Conservation (phyloP, 2,888 invertebrate species). For the Aquatica leii region DNA sequence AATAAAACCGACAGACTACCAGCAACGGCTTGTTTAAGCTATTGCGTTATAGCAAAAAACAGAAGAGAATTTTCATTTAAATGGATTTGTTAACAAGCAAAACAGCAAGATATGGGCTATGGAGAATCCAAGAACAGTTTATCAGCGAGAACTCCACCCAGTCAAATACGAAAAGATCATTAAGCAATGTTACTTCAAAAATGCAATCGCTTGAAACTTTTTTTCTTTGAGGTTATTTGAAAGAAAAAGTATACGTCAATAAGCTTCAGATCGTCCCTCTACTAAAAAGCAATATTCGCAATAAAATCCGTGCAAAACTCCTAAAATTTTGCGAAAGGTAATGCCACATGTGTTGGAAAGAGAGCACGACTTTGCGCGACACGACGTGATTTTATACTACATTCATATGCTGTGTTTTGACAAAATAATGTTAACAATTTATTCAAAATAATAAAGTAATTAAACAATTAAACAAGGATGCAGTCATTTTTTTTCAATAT, state of each 20-base stretch:
- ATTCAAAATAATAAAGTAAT: too few species aligned
- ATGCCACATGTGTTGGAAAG: conserved; percentile 18
- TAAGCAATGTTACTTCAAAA: conserved; percentile 10
- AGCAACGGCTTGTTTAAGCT: conserved; percentile 21
- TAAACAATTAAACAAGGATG: too few species aligned
- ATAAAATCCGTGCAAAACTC: conserved; percentile 16
- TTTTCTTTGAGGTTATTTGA: neutral
- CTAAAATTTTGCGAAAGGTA: conserved; percentile 16
- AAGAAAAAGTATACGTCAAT: too few species aligned
- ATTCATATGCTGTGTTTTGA: neutral
- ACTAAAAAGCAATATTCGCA: conserved; percentile 18
- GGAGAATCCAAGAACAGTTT: conserved; percentile 30
- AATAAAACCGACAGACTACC: conserved; percentile 23
- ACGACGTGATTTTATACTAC: conserved; percentile 16
- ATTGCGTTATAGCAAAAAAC: neutral
- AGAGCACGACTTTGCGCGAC: conserved; percentile 10
- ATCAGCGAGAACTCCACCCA: conserved; percentile 30
- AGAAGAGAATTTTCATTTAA: conserved; percentile 26
- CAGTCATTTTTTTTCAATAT: too few species aligned
- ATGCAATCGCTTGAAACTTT: neutral
- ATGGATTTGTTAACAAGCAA: conserved; percentile 18
- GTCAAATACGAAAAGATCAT: conserved; percentile 20
- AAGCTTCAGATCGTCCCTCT: conserved; percentile 3
- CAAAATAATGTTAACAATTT: neutral
- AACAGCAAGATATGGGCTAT: conserved; percentile 5